Percentiles rank a stretch among this genome's conserved stretches.
Conservation (phyloP, 2,888 invertebrate species). For the Allygus modestus region DNA sequence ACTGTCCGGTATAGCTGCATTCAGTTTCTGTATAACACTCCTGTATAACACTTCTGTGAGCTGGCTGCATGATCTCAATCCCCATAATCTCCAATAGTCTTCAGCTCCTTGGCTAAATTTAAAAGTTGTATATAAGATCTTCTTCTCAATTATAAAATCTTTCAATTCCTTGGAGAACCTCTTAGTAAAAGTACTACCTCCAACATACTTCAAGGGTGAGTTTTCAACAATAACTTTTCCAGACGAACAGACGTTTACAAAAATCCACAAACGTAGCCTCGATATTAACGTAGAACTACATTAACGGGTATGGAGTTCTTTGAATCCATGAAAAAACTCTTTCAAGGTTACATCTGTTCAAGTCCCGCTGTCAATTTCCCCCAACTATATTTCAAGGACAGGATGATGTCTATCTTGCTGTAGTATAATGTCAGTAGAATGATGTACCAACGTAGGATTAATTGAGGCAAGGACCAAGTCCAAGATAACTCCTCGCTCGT, state of each 20-base stretch:
- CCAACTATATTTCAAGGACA: conserved; percentile 18
- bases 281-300: not conserved
- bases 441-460: not conserved
- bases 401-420: conserved; percentile 29
- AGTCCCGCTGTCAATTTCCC: not conserved
- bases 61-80: conserved; percentile 27
- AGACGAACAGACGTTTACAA: not conserved
- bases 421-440: not conserved
- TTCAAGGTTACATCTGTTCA: conserved; percentile 19
- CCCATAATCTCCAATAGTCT: conserved; percentile 21
- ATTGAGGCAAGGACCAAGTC: conserved; percentile 3
- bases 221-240: conserved; percentile 4
- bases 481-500: conserved; percentile 29
- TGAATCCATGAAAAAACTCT: conserved; percentile 25
- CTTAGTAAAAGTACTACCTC: not conserved
- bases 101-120: conserved; percentile 12
- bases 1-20: conserved; percentile 11
- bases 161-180: conserved; percentile 33
- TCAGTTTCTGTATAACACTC: not conserved
- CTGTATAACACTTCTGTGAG: conserved; percentile 1
- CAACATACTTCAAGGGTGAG: conserved; percentile 9
- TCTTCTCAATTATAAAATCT: conserved; percentile 3
- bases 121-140: conserved; percentile 5
- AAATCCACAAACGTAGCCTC: conserved; percentile 4
- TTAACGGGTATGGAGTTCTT: conserved; percentile 1